These are phyloP conservation scores for Bos indicus DNA, from an alignment of 2,113 vertebrate species.

Conservation along the genomic window DNA sequence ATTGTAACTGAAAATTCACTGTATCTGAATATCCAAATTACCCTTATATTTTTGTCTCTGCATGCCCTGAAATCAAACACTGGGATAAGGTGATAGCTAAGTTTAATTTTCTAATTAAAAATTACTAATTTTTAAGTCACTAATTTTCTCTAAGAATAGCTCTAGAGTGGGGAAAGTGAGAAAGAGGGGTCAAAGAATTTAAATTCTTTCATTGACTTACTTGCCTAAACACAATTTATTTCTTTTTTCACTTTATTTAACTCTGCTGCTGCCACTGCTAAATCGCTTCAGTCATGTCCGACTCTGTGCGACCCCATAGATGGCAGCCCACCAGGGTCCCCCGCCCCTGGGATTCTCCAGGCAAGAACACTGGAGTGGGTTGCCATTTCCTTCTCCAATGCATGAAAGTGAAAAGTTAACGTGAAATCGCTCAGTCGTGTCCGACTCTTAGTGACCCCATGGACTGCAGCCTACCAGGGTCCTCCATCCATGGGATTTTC, in stretches of 20 bases:
- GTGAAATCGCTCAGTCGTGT: too few relatives aligned
- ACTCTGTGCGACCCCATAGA: too few relatives aligned
- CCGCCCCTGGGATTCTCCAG: too few relatives aligned
- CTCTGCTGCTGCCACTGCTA: too few relatives aligned
- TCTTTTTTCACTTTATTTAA: neutral
- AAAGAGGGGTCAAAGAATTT: neutral
- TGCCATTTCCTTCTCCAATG: too few relatives aligned
- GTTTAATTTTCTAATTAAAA: neutral
- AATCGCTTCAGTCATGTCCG: too few relatives aligned
- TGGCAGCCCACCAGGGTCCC: too few relatives aligned
- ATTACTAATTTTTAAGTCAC: neutral
- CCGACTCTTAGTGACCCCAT: too few relatives aligned
- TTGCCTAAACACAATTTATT: neutral
- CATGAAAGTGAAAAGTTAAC: too few relatives aligned
- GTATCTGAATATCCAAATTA: neutral
- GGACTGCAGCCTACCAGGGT: too few relatives aligned
- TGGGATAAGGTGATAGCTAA: neutral
- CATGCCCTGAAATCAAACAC: neutral
- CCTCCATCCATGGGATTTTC: too few relatives aligned
- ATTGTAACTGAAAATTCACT: neutral
- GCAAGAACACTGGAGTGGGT: too few relatives aligned
- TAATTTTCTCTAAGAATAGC: neutral
- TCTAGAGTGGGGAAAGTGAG: neutral
- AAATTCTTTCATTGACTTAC: neutral
- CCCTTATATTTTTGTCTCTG: neutral